Evolutionary conservation across 1,140 invertebrate species (phyloP), one percentile per base, ranked within the genome.

Genomic region (Heliconius hermathena): DNA sequence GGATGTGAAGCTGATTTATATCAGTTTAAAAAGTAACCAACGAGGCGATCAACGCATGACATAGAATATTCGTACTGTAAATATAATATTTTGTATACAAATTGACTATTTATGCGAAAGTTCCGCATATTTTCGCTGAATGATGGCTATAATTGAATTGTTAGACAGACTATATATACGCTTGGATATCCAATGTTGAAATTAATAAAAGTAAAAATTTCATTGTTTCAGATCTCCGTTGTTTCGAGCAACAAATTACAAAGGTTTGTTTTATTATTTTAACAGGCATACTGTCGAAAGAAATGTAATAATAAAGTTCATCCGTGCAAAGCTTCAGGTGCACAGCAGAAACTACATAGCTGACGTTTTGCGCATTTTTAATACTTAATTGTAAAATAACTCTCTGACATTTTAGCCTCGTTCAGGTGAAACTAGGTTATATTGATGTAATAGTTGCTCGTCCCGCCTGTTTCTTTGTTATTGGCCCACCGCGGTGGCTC

Each of bases 391-490:
- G 77, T 76, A 83, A 83, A 82, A 80, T 77, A 80, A 84, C 77
- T 83, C 79, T 81, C 60, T 77, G 82, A 81, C 83, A 84, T 84
- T 90, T 87, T 87, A 87, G 78, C 82, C 75, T 83, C 79, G 84
- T 83, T 81, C 76, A 82, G 78, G 76, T 81, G 83, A 82, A 90
- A 90, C 86, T 89, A 84, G 87, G 87, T 89, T 90, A 89, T 86
- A 89, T 83, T 82, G 84, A 88, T 86, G 89, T 90, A 90, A 88
- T 88, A 87, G 87, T 81, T 78, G 84, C 76, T 81, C 85, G 83
- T 85, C 84, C 81, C 79, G 85, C 75, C 85, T 87, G 82, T 83
- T 85, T 82, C 82, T 86, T 85, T 91, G 84, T 89, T 89, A 85
- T 89, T 90, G 85, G 87, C 83, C 5, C 60, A 66, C 60, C 22